Conservation (phyloP, 2,113 vertebrate genomes). For the Hippocampus mohnikei region DNA sequence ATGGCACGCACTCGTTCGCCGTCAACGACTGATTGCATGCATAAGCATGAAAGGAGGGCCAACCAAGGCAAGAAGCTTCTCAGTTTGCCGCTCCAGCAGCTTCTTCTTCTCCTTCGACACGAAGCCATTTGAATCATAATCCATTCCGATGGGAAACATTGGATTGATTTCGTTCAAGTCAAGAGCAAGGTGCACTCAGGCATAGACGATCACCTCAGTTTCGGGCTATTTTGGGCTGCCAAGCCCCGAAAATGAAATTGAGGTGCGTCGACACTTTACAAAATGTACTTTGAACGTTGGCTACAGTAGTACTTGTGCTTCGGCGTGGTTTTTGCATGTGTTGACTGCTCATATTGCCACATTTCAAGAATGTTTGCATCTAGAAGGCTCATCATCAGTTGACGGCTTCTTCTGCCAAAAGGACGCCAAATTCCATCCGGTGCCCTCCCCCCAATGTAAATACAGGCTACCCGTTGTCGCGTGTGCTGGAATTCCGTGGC, state of each 20-base stretch:
- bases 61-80: conserved; percentile 16
- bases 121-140: conserved; percentile 15
- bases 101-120: background rate
- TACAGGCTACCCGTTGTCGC: conserved; percentile 34
- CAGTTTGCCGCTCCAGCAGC: conserved; percentile 12
- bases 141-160: conserved; percentile 25
- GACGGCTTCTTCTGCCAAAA: conserved; percentile 38
- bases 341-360: too few species aligned
- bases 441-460: conserved; percentile 45
- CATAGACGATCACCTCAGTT: too few species aligned
- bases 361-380: background rate
- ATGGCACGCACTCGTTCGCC: conserved; percentile 30
- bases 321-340: too few species aligned
- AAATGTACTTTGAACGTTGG: too few species aligned
- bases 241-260: background rate
- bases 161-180: conserved; percentile 23
- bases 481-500: conserved; percentile 5
- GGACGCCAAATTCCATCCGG: conserved; percentile 50
- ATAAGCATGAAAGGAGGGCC: conserved; percentile 30
- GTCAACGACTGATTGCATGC: conserved; percentile 30
- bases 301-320: too few species aligned
- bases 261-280: too few species aligned
- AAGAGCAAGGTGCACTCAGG: background rate
- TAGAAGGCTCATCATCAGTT: conserved; percentile 17
- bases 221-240: too few species aligned